These are phyloP conservation scores for Drosophila tani DNA, from an alignment of 1,140 invertebrate species.

Conservation along the genomic window DNA sequence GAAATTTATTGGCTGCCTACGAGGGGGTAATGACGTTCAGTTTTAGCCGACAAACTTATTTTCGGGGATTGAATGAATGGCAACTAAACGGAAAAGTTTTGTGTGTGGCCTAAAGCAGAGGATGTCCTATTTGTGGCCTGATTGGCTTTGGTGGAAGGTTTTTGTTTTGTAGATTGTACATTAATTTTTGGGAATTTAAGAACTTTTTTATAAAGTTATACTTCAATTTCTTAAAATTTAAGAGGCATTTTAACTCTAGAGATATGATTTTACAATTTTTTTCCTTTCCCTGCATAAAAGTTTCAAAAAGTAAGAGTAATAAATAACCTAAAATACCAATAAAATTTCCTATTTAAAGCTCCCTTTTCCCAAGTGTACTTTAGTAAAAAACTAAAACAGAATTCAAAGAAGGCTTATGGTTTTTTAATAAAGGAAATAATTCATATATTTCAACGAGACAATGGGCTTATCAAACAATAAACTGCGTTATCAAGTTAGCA, in stretches of 20 bases:
- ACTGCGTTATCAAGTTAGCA: conserved; percentile 12
- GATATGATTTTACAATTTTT: too few species aligned
- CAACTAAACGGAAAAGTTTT: conserved; percentile 40
- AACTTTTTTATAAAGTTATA: not conserved
- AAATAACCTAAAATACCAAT: too few species aligned
- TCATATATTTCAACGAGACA: not conserved
- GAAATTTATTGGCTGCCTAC: conserved; percentile 35
- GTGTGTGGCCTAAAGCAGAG: not conserved
- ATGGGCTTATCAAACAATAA: not conserved
- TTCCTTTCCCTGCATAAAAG: too few species aligned
- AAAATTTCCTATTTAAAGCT: too few species aligned
- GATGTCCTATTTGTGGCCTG: conserved; percentile 17
- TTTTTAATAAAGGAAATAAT: not conserved
- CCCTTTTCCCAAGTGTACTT: too few species aligned
- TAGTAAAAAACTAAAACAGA: too few species aligned
- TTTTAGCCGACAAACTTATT: conserved; percentile 26
- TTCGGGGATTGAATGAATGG: conserved; percentile 1
- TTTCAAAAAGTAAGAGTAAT: too few species aligned
- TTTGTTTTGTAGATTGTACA: not conserved
- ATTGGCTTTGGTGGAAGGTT: not conserved
- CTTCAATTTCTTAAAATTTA: not conserved
- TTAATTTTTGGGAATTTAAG: not conserved
- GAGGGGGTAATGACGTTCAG: conserved; percentile 10
- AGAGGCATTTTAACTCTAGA: not conserved
- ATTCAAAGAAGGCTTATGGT: too few species aligned